Evolutionary conservation across 2,797 vertebrate species (phyloP).

Genomic region (Labeo calbasu): DNA sequence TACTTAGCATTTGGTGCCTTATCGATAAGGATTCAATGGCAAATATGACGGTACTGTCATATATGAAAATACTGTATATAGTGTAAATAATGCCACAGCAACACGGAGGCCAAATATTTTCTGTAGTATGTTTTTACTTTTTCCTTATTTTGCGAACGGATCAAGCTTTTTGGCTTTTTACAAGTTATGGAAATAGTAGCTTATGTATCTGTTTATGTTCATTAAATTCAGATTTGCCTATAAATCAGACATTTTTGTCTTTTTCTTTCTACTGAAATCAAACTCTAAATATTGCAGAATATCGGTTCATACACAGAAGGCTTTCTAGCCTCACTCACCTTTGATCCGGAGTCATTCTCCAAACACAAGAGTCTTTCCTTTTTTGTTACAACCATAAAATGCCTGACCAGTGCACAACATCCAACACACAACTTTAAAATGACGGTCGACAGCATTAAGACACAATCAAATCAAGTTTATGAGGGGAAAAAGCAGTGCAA

Average conservation of each 20-base stretch:
- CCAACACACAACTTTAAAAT: not conserved
- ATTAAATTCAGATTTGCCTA: slow-evolving; percentile 88
- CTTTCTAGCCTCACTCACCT: not conserved
- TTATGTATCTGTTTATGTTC: slow-evolving; percentile 88
- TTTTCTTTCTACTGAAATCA: slow-evolving; percentile 31
- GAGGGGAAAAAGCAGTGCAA: too few relatives aligned
- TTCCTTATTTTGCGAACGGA: slow-evolving; percentile 84
- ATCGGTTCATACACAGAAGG: not conserved
- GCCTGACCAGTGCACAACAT: not conserved
- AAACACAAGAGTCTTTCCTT: not conserved
- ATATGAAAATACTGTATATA: slow-evolving; percentile 82
- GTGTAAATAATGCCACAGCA: slow-evolving; percentile 86
- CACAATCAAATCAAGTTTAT: not conserved
- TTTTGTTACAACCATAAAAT: not conserved
- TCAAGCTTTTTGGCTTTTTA: slow-evolving; percentile 85
- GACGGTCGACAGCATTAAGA: too few relatives aligned
- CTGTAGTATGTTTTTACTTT: slow-evolving; percentile 87
- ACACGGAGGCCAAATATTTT: slow-evolving; percentile 89
- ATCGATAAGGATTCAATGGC: slow-evolving; percentile 77
- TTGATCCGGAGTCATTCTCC: not conserved
- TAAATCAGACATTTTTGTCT: slow-evolving; percentile 61
- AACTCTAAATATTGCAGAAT: not conserved
- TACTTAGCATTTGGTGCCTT: slow-evolving; percentile 88
- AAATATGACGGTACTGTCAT: slow-evolving; percentile 81
- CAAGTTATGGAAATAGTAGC: slow-evolving; percentile 81